Conservation (phyloP, 2,797 vertebrate genomes). For the Sardinella longiceps region DNA sequence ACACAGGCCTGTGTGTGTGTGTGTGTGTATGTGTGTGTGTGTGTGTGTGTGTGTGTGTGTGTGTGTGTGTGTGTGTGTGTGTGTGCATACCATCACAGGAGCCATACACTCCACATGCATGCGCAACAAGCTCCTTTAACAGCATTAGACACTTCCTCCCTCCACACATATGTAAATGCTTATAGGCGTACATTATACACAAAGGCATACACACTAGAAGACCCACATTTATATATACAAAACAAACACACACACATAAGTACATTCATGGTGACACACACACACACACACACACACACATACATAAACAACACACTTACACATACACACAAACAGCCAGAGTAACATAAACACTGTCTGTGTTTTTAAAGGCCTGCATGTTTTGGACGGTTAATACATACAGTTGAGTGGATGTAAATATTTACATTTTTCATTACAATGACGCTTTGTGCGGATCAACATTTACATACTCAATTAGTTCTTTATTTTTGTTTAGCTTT, state of each 20-base stretch:
- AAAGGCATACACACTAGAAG: neutral
- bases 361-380: neutral
- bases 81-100: too few species aligned
- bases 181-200: neutral
- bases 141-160: constrained; percentile 57
- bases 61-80: too few species aligned
- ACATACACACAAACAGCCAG: constrained; percentile 14
- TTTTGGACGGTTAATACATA: neutral
- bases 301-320: neutral
- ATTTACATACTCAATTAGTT: constrained; percentile 13
- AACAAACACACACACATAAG: constrained; percentile 5
- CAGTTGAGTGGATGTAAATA: neutral
- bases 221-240: neutral
- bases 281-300: neutral
- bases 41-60: too few species aligned
- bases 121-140: constrained; percentile 48
- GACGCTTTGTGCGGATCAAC: constrained; percentile 4
- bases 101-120: constrained; percentile 50
- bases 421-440: constrained; percentile 26
- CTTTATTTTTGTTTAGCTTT: constrained; percentile 34
- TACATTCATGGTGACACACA: constrained; percentile 5
- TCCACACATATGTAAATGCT: constrained; percentile 37
- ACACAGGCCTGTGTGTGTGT: constrained; percentile 52
- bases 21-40: too few species aligned
- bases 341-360: constrained; percentile 7